Conservation (phyloP, 2,888 invertebrate species). For the Chrysolina oricalcia region DNA sequence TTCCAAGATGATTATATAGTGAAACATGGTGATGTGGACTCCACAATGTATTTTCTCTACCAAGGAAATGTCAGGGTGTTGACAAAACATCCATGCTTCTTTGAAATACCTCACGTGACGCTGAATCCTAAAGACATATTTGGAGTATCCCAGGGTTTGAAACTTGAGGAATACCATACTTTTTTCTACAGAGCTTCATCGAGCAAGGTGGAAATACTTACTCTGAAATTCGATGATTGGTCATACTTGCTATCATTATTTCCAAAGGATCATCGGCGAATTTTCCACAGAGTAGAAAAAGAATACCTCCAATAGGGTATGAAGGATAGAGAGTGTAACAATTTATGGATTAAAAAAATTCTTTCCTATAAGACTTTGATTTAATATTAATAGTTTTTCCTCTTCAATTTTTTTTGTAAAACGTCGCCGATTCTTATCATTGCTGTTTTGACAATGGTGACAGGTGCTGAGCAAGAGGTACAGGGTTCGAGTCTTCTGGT, state of each 20-base stretch:
- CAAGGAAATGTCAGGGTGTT: constrained; percentile 75
- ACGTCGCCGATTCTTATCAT: too few relatives aligned
- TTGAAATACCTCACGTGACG: constrained; percentile 72
- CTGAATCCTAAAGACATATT: constrained; percentile 75
- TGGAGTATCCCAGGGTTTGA: constrained; percentile 75
- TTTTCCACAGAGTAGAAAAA: constrained; percentile 57
- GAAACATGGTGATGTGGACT: constrained; percentile 74
- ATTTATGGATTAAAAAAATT: background rate
- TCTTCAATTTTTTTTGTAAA: too few relatives aligned
- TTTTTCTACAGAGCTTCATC: constrained; percentile 75
- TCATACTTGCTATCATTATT: constrained; percentile 70
- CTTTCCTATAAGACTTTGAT: background rate
- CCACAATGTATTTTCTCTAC: constrained; percentile 76
- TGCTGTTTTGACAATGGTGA: too few relatives aligned
- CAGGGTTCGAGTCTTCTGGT: too few relatives aligned
- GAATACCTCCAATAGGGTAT: constrained; percentile 38
- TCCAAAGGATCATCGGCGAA: constrained; percentile 59
- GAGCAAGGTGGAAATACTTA: constrained; percentile 72
- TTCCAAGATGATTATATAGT: constrained; percentile 76
- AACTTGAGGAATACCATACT: constrained; percentile 73
- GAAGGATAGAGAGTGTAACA: background rate
- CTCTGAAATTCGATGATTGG: constrained; percentile 74
- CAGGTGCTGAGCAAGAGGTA: too few relatives aligned
- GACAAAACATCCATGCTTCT: constrained; percentile 74
- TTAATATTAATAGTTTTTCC: too few relatives aligned